Base-by-base conservation (phyloP, 2,113 vertebrate species). In the Eptesicus fuscus region DNA sequence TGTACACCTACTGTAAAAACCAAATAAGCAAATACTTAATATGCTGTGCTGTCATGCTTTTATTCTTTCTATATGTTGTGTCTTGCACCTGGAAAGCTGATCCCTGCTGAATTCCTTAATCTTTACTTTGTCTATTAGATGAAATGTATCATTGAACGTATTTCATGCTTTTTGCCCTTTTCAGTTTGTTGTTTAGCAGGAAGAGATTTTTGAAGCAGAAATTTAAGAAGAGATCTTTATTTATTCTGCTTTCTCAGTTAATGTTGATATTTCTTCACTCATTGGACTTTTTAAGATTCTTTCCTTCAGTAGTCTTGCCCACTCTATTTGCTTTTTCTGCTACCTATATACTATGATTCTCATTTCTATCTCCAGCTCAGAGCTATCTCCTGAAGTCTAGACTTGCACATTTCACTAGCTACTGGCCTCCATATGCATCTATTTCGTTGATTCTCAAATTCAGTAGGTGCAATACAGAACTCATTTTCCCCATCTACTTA, bases 211-310 rank as follows among this genome's bases (percentile, higher is more conserved):
- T 69, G 40, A 93, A 90, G 23, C 67, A 44, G 30, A 71, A 73
- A 69, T 49, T 88, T 88, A 93, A 77, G 71, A 90, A 77, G 63
- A 85, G 20, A 49, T 93, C 28, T 84, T 92, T 74, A 61, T 74
- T 83, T 37, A 90, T 88, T 92, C 7, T 96, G 13, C 40, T 40
- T 92, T 94, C 61, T 73, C 73, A 93, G 40, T 92, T 70, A 94
- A 77, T 79, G n/a, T 73, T 82, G 63, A 6, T 90, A 78, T 63
- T 88, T 30, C n/a, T 84, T 90, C 28, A 10, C 35, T 82, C 42
- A 49, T 20, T 69, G 56, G 59, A 59, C 22, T 87, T 87, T 49
- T 83, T 20, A 61, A 83, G 51, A 61, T 90, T 91, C 77, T 87
- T 90, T 83, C 53, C 51, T 53, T 79, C 63, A 93, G 25, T 69